A percentile compares a stretch with the other conserved stretches of the same genome.
These are phyloP conservation scores for Pagetopsis macropterus DNA, from an alignment of 2,797 vertebrate species.

Conservation along the genomic window DNA sequence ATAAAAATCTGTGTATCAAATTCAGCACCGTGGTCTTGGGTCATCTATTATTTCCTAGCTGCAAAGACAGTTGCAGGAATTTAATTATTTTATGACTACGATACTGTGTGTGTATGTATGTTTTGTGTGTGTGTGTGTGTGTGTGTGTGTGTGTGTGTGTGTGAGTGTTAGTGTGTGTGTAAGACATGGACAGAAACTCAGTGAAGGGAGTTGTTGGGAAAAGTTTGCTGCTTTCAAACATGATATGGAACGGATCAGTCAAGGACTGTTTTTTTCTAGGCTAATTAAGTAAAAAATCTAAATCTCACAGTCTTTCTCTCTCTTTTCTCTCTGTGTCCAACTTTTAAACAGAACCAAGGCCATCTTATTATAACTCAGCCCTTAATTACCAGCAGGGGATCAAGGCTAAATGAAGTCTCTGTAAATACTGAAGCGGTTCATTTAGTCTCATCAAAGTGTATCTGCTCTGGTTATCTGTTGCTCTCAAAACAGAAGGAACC, in stretches of 20 bases:
- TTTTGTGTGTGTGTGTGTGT: constrained; percentile 9
- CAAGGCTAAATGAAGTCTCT: constrained; percentile 63
- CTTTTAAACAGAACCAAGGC: constrained; percentile 48
- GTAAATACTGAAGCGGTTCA: constrained; percentile 68
- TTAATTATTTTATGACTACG: constrained; percentile 50
- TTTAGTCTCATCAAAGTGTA: constrained; percentile 59
- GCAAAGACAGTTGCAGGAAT: constrained; percentile 54
- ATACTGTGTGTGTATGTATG: constrained; percentile 9
- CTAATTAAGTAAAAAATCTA: constrained; percentile 62
- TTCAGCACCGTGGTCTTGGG: constrained; percentile 46
- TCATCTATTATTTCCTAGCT: constrained; percentile 67
- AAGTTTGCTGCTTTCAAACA: constrained; percentile 42
- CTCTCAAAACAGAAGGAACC: constrained; percentile 57
- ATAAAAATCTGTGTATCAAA: constrained; percentile 53
- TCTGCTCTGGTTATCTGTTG: constrained; percentile 56
- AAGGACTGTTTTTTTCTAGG: constrained; percentile 45
- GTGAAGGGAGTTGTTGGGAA: constrained; percentile 4
- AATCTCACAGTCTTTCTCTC: constrained; percentile 42
- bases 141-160: not conserved
- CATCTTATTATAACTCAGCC: constrained; percentile 60
- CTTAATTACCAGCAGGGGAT: constrained; percentile 67
- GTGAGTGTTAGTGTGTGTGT: not conserved
- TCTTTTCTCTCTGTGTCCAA: constrained; percentile 32
- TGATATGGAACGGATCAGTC: constrained; percentile 37
- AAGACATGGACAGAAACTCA: constrained; percentile 3